Evolutionary conservation across 2,113 vertebrate species (phyloP), one percentile per base, ranked within the genome.

Genomic region (Poecile atricapillus): DNA sequence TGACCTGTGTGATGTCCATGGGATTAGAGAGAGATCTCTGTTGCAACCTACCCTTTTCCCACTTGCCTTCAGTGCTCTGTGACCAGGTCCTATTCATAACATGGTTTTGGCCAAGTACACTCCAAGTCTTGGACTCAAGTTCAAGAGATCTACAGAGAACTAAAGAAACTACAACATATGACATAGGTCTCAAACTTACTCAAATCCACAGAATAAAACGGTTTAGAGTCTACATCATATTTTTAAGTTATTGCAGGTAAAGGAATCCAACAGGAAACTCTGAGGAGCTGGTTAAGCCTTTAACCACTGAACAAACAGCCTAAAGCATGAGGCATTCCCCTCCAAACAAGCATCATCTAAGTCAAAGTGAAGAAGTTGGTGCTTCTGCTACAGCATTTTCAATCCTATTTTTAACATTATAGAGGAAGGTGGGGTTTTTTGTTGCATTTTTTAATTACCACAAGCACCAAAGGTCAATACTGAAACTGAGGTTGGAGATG

Each of bases 271-370:
- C 0, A 52, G 33, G 43, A 85, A 87, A 56, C 33, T 46, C 1
- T 7, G n/a, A 49, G 60, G 41, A 87, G 9, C 12, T 50, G 27
- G 1, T 7, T 39, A 82, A 63, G 33, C 31, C 47, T 81, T 77
- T 31, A 71, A 31, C 6, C 25, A 70, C 27, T 56, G 41, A 87
- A 75, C 6, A 71, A 52, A 64, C 10, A 65, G 3, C 27, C 52
- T 55, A 21, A 89, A 83, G 23, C 52, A 64, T 59, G 37, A 95
- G 64, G 79, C 58, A 15, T 74, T 95, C 83, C 74, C 76, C 93
- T 97, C 86, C 90, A 93, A 88, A 93, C 53, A 83, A 62, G 63
- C 89, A 83, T 91, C 95, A 83, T 58, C 50, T 73, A 73, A 68
- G 49, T 22, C 65, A 33, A 96, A 87, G 68, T 56, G 55, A 83